Conservation (phyloP, 2,888 invertebrate species). For the Rhingia rostrata region DNA sequence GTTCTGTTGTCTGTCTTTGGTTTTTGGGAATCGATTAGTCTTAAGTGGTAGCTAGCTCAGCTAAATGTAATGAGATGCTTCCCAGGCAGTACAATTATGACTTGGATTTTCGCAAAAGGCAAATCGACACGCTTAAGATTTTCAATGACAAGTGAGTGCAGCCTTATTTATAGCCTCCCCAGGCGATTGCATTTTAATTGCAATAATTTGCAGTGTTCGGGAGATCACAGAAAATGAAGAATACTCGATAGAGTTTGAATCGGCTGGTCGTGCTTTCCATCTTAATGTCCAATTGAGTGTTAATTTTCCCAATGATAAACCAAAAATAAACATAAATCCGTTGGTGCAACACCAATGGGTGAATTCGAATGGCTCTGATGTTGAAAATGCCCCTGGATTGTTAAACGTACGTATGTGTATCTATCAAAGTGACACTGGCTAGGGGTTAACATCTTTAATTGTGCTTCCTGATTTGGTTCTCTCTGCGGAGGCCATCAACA, state of each 20-base stretch:
- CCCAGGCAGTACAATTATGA: slow-evolving; percentile 70
- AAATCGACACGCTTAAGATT: slow-evolving; percentile 91
- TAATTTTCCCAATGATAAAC: slow-evolving; percentile 91
- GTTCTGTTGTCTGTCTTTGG: neutral
- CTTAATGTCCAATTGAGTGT: slow-evolving; percentile 87
- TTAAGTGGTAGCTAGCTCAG: neutral
- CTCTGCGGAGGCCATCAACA: neutral
- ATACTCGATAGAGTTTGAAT: slow-evolving; percentile 88
- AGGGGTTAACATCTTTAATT: slow-evolving; percentile 19
- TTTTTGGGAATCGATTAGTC: neutral
- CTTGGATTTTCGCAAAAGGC: slow-evolving; percentile 85
- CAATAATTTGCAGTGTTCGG: slow-evolving; percentile 84
- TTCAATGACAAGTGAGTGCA: slow-evolving; percentile 90
- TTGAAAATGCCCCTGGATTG: slow-evolving; percentile 89
- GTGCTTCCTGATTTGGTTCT: slow-evolving; percentile 4
- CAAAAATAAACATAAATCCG: slow-evolving; percentile 87
- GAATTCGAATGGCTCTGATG: slow-evolving; percentile 86
- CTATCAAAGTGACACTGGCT: neutral
- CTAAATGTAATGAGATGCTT: slow-evolving; percentile 63
- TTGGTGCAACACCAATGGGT: slow-evolving; percentile 89
- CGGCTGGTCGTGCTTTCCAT: slow-evolving; percentile 87
- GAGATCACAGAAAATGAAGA: slow-evolving; percentile 89
- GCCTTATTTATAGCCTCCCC: slow-evolving; percentile 7
- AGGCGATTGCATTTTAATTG: slow-evolving; percentile 4
- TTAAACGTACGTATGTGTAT: slow-evolving; percentile 85